Evolutionary conservation across 2,113 vertebrate genomes (phyloP).

Genomic region (Micromys minutus): DNA sequence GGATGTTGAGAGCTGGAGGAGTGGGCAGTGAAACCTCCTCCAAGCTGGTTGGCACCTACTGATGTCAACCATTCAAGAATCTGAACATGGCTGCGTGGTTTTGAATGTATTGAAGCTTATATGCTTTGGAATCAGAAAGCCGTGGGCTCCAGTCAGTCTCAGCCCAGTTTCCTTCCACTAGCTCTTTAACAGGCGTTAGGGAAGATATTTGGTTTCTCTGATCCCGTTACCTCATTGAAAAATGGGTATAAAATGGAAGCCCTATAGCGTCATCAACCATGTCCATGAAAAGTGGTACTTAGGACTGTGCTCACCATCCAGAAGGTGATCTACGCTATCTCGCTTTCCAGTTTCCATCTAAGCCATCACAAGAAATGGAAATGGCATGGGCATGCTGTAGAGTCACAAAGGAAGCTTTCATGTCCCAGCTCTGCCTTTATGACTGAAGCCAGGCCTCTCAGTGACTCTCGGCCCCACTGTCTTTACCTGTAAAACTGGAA

Average conservation of each 20-base stretch:
- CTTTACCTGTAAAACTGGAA: background rate
- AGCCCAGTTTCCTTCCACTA: background rate
- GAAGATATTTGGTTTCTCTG: background rate
- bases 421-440: background rate
- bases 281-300: background rate
- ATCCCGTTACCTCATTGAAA: background rate
- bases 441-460: background rate
- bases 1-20: background rate
- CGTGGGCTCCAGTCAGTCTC: background rate
- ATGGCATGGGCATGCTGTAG: background rate
- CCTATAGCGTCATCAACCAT: background rate
- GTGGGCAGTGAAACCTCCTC: background rate
- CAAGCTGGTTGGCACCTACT: accelerated
- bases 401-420: background rate
- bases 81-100: background rate
- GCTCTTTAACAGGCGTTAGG: background rate
- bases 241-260: background rate
- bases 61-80: background rate
- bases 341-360: background rate
- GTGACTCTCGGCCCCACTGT: background rate
- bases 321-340: background rate
- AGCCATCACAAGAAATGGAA: background rate
- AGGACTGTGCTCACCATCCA: background rate
- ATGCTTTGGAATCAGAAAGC: background rate
- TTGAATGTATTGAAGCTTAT: background rate